Base-by-base conservation (phyloP, 2,113 vertebrate species). In the Pongo abelii region DNA sequence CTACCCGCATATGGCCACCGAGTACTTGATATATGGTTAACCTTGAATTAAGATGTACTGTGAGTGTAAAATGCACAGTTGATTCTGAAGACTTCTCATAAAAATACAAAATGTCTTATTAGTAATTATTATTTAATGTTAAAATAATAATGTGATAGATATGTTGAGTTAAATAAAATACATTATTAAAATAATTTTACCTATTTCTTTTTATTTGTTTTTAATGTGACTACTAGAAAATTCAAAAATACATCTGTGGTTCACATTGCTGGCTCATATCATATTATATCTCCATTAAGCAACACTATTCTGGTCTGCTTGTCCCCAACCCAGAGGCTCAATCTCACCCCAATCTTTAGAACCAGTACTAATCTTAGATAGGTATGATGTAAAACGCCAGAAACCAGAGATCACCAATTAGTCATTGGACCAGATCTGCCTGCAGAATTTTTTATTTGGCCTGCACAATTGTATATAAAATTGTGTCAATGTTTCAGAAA, bases 181-280 rank as follows among this genome's bases (percentile, higher is more conserved):
- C 14, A 74, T 46, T 83, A 83, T 89, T 92, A 40, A 93, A 93
- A 91, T 80, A 48, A 57, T 87, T 84, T 94, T 85, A 93, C 3
- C 9, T 79, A 27, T 92, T 80, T 77, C 25, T 38, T 79, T 91
- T 70, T 14, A 48, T 11, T 35, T 59, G 59, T 89, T 77, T 88
- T 94, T 77, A 92, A 40, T 70, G 30, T 77, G 2, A 27, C 17
- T 88, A 27, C 46, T 69, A 78, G 70, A 80, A 86, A 93, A 81
- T 91, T 84, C 5, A 91, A 55, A 91, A 87, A 77, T 35, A 38
- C 3, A 72, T 27, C 20, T 1, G 20, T 88, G 17, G 6, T 20
- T 96, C 38, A 35, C 20, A 25, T 87, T 77, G 91, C 16, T 81
- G 38, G 17, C 10, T 92, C 35, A 57, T 12, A 43, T 92, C 30